A percentile compares a stretch with the other conserved stretches of the same genome.
phyloP scores from a whole-genome alignment of 1,140 invertebrate species.

The Diploscapter pachys region DNA sequence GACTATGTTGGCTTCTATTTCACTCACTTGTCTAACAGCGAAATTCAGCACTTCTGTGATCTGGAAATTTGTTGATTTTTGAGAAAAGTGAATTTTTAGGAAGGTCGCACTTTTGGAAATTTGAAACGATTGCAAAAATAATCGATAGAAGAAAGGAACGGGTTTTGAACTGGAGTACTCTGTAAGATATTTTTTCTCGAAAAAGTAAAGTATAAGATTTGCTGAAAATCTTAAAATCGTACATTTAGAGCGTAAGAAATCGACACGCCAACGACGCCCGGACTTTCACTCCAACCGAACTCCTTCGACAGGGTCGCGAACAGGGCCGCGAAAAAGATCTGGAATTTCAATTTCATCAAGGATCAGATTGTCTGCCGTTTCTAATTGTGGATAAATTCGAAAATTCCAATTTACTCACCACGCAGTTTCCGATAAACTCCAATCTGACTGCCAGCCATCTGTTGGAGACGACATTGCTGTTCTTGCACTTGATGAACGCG shows the following conservation, averaged over 20 bases:
- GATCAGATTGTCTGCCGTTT: slow-evolving; percentile 8
- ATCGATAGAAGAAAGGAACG: no score
- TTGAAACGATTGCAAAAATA: neutral
- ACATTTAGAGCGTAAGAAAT: slow-evolving; percentile 57
- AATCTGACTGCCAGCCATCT: slow-evolving; percentile 63
- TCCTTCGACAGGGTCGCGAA: slow-evolving; percentile 58
- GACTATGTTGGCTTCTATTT: slow-evolving; percentile 94
- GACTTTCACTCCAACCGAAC: slow-evolving; percentile 64
- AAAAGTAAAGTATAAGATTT: neutral
- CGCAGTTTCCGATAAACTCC: slow-evolving; percentile 63
- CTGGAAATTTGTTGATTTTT: slow-evolving; percentile 52
- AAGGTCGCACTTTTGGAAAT: neutral
- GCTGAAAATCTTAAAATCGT: neutral
- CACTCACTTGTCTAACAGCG: slow-evolving; percentile 91
- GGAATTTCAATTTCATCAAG: neutral
- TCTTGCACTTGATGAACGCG: slow-evolving; percentile 27
- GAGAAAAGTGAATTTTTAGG: slow-evolving; percentile 17
- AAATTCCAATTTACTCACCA: slow-evolving; percentile 48
- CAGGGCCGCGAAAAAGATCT: slow-evolving; percentile 61
- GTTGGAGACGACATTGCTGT: slow-evolving; percentile 38
- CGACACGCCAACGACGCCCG: slow-evolving; percentile 62
- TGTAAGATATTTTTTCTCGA: neutral
- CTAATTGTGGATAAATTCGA: slow-evolving; percentile 28
- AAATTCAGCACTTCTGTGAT: slow-evolving; percentile 90
- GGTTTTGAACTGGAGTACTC: no score